phyloP scores from a whole-genome alignment of 2,888 invertebrate genomes.

The Drosophila borborema region DNA sequence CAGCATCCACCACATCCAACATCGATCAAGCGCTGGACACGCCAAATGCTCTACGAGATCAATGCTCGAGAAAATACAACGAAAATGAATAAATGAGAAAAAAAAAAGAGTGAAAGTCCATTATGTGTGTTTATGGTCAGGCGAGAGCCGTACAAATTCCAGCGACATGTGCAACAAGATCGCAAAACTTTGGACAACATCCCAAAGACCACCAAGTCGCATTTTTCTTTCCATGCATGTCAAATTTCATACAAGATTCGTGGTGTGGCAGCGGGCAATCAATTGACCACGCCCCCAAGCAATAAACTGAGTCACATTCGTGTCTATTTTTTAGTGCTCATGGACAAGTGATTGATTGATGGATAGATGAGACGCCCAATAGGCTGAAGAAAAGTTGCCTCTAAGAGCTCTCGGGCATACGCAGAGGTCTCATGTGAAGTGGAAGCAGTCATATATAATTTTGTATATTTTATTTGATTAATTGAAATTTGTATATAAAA shows the following conservation, averaged over 20 bases:
- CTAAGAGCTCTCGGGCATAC: not conserved
- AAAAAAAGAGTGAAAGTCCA: conserved; percentile 72
- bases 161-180: conserved; percentile 58
- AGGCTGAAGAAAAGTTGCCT: not conserved
- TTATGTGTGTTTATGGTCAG: conserved; percentile 63
- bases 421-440: not conserved
- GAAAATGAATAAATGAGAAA: conserved; percentile 1
- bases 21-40: conserved; percentile 56
- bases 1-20: conserved; percentile 40
- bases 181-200: conserved; percentile 44
- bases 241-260: conserved; percentile 47
- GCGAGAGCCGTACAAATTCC: conserved; percentile 53
- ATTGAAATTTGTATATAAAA: too few relatives aligned
- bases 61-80: conserved; percentile 54
- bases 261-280: conserved; percentile 27
- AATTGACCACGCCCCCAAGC: conserved; percentile 41
- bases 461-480: too few relatives aligned
- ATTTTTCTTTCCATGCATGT: conserved; percentile 35
- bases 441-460: not conserved
- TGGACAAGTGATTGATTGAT: conserved; percentile 20
- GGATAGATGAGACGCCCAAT: conserved; percentile 2
- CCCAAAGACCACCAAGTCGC: conserved; percentile 50
- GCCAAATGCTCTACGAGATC: conserved; percentile 66
- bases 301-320: conserved; percentile 18
- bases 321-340: conserved; percentile 38